Percentiles rank a stretch among this genome's conserved stretches.
These are phyloP conservation scores for Callipepla squamata DNA, from an alignment of 2,113 vertebrate species.

Conservation along the genomic window DNA sequence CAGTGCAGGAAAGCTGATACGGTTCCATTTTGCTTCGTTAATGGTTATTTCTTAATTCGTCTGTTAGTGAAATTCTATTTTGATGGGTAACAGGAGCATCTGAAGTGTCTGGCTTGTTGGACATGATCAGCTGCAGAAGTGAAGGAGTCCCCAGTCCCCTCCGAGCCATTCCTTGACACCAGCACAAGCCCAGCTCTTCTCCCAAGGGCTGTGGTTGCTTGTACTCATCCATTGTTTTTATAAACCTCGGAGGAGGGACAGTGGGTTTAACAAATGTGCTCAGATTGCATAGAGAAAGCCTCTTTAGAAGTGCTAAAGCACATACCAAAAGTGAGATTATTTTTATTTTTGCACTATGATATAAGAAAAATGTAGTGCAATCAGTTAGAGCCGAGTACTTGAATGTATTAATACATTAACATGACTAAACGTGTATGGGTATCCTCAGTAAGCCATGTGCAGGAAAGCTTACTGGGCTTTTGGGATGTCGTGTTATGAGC, in stretches of 20 bases:
- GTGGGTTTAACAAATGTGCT: neutral
- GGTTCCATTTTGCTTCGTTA: neutral
- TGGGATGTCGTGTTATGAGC: neutral
- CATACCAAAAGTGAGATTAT: neutral
- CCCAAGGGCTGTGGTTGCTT: neutral
- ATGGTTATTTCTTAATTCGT: neutral
- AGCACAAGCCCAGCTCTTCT: neutral
- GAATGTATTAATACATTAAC: neutral
- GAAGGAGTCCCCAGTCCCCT: neutral
- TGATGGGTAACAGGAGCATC: neutral
- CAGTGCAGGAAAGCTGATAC: neutral
- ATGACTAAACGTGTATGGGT: neutral
- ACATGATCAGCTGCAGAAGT: neutral
- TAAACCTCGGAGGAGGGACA: neutral
- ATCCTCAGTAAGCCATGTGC: neutral
- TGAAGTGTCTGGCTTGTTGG: neutral
- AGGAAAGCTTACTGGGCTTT: neutral
- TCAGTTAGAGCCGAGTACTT: neutral
- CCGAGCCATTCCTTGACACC: neutral
- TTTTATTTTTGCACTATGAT: neutral
- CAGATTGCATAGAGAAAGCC: neutral
- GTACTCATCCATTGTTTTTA: neutral
- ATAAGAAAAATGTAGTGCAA: neutral
- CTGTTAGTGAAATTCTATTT: constrained; percentile 29
- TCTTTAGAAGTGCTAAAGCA: neutral